These are phyloP conservation scores for Mactra quadrangularis DNA, from an alignment of 1,140 invertebrate genomes.

Conservation along the genomic window DNA sequence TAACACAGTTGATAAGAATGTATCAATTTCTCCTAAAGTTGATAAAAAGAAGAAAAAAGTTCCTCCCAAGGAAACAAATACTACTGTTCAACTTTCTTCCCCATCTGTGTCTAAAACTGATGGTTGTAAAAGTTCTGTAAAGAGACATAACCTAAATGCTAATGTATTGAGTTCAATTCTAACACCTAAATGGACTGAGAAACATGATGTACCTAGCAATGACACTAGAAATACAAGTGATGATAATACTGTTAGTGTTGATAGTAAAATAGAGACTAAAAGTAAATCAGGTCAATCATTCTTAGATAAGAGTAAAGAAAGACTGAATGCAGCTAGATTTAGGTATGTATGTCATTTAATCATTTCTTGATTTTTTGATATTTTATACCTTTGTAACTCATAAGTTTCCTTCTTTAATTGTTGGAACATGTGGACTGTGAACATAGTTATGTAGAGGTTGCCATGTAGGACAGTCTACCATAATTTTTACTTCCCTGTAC, in stretches of 20 bases:
- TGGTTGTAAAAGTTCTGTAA: background rate
- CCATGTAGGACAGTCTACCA: no score
- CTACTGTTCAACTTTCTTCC: no score
- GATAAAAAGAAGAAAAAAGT: no score
- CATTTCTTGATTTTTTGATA: no score
- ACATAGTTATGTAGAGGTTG: no score
- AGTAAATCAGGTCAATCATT: constrained; percentile 47
- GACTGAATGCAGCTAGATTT: constrained; percentile 82
- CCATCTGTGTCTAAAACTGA: background rate
- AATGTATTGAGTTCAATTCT: constrained; percentile 8
- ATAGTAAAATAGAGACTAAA: background rate
- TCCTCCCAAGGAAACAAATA: no score
- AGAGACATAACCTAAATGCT: constrained; percentile 14
- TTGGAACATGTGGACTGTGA: no score
- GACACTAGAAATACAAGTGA: constrained; percentile 13
- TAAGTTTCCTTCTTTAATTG: no score
- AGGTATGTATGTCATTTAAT: constrained; percentile 74
- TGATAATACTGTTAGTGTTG: background rate
- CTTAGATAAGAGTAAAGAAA: constrained; percentile 69
- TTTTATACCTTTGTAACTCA: no score
- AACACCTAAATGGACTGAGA: constrained; percentile 2
- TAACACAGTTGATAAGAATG: no score
- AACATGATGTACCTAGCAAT: background rate
- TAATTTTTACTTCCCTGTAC: no score
- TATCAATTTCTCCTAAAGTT: no score